These are phyloP conservation scores for Apodemia duryi DNA, from an alignment of 2,888 invertebrate species.

Conservation along the genomic window DNA sequence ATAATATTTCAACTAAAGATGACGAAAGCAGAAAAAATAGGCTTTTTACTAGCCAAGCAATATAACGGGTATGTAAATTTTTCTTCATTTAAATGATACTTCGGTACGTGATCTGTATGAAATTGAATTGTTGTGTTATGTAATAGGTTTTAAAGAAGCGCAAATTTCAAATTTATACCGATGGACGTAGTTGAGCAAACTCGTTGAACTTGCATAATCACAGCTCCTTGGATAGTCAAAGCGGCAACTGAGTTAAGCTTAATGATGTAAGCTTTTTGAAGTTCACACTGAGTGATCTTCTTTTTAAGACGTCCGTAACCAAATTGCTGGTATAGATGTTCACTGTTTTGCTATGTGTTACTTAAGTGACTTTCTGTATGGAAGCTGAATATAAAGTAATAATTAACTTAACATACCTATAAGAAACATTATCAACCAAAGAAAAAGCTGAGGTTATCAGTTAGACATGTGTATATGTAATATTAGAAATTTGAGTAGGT, in stretches of 20 bases:
- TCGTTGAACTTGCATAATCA: conserved; percentile 8
- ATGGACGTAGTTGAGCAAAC: not conserved
- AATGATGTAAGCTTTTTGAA: conserved; percentile 5
- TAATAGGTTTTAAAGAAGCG: conserved; percentile 4
- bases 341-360: too few species aligned
- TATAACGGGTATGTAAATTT: not conserved
- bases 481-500: too few species aligned
- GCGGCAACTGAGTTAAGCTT: conserved; percentile 5
- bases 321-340: not conserved
- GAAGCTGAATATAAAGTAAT: too few species aligned
- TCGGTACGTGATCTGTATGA: not conserved
- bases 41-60: conserved; percentile 4
- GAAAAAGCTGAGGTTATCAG: too few species aligned
- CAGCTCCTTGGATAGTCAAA: not conserved
- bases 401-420: too few species aligned
- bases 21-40: not conserved
- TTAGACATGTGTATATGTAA: too few species aligned
- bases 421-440: too few species aligned
- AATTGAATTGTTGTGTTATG: not conserved
- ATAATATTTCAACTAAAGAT: not conserved
- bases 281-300: conserved; percentile 11
- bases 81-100: not conserved
- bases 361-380: too few species aligned
- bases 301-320: not conserved
- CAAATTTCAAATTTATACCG: not conserved